These are phyloP conservation scores for Balanococcus diminutus DNA, from an alignment of 2,888 invertebrate species.

Conservation along the genomic window DNA sequence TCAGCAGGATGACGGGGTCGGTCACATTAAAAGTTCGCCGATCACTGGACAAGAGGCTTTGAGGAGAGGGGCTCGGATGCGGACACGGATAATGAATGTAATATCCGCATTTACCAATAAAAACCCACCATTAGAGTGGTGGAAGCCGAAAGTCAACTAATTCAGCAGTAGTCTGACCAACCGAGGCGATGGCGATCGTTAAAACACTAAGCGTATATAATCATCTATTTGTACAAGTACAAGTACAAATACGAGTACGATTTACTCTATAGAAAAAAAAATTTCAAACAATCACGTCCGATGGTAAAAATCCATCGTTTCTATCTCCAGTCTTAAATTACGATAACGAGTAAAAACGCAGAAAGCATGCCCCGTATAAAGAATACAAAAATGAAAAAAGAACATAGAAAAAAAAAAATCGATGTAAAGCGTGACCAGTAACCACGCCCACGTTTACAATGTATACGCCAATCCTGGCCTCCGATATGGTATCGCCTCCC, in stretches of 20 bases:
- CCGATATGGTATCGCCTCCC: constrained; percentile 42
- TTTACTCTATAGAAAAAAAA: background rate
- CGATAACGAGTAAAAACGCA: background rate
- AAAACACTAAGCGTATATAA: background rate
- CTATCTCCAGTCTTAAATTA: background rate
- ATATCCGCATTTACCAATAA: constrained; percentile 24
- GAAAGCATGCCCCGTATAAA: background rate
- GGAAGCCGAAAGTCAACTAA: background rate
- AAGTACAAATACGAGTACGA: background rate
- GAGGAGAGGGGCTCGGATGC: background rate
- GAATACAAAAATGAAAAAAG: constrained; percentile 27
- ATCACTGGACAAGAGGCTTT: background rate
- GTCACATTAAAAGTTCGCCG: constrained; percentile 9
- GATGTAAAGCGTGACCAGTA: constrained; percentile 53
- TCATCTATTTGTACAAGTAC: background rate
- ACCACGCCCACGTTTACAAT: constrained; percentile 51
- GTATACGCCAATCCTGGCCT: constrained; percentile 46
- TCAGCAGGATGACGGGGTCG: background rate
- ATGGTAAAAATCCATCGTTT: background rate
- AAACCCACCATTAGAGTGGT: background rate
- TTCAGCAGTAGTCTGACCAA: too few species aligned
- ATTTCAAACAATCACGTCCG: background rate
- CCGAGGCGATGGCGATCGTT: background rate
- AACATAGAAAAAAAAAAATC: constrained; percentile 48
- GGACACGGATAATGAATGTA: background rate